Evolutionary conservation across 2,888 invertebrate genomes (phyloP).

Genomic region (Zeuzera pyrina): DNA sequence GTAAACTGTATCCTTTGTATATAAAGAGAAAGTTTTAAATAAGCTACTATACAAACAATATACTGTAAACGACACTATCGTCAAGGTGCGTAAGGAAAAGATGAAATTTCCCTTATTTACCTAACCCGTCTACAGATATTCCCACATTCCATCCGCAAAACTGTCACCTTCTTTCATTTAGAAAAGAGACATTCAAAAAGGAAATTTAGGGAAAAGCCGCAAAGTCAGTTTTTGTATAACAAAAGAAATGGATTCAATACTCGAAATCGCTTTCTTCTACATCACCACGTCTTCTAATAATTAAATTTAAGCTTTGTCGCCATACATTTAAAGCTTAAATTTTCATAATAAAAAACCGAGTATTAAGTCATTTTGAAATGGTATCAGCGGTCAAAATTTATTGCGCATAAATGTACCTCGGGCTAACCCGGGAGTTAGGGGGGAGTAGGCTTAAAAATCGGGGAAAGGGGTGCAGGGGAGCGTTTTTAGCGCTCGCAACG

Average conservation of each 20-base stretch:
- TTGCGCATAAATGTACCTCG: conserved; percentile 73
- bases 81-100: conserved; percentile 67
- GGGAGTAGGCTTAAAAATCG: conserved; percentile 71
- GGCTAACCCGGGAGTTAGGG: conserved; percentile 70
- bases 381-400: conserved; percentile 67
- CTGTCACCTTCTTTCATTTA: conserved; percentile 59
- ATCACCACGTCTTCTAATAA: conserved; percentile 36
- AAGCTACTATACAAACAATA: conserved; percentile 47
- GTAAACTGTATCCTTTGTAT: too few species aligned
- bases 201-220: too few species aligned
- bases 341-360: conserved; percentile 20
- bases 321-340: conserved; percentile 23
- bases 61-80: conserved; percentile 53
- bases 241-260: conserved; percentile 46
- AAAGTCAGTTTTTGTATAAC: conserved; percentile 49
- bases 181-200: too few species aligned
- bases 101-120: conserved; percentile 61
- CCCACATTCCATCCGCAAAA: too few species aligned
- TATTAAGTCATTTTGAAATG: conserved; percentile 50
- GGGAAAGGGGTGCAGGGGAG: conserved; percentile 61
- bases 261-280: conserved; percentile 57
- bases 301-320: conserved; percentile 18
- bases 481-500: conserved; percentile 70
- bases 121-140: conserved; percentile 42
- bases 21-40: too few species aligned